Base-by-base conservation (phyloP, 2,797 vertebrate genomes). In the Gadopsis bispinosus region DNA sequence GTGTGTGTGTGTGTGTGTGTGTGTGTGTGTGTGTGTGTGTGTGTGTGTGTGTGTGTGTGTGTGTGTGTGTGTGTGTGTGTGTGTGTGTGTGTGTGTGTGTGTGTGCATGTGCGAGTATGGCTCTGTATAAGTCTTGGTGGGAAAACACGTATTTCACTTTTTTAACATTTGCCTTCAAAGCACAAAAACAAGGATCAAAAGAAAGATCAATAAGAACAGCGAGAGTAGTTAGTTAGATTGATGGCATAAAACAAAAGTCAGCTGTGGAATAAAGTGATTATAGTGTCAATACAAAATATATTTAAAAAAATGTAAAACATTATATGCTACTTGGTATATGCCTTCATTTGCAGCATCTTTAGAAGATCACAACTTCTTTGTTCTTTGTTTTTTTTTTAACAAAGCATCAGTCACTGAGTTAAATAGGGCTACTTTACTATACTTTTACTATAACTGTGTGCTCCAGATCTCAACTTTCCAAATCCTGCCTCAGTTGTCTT, bases 151-250 rank as follows among this genome's bases (percentile, higher is more conserved):
- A 37, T 29, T 45, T n/a, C 0, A 19, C 4, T 53, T 58, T 73
- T 7, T 74, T 45, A 31, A 33, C 17, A 69, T 70, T 62, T 54
- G 12, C 8, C 35, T 62, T 58, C 26, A 73, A 63, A 68, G n/a
- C 39, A 64, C 12, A 53, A 26, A 68, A 45, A 9, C 35, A 71
- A 55, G 3, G n/a, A 20, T 50, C 43, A 5, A 39, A n/a, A 51
- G 16, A 37, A 45, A 69, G 31, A 77, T 31, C 63, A 71, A 14
- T 56, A 41, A 48, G 5, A 53, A 22, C 13, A 39, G 70, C 51
- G 22, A 43, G 4, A 69, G 31, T 0, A 47, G 16, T 48, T 39
- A 7, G 19, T 39, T 26, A 6, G 5, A 59, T 69, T n/a, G 5
- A 45, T 56, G 31, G 17, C 16, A 16, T 50, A 3, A 65, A 66